Percentiles rank a stretch among this genome's conserved stretches.
These are phyloP conservation scores for Leptinotarsa haldemani DNA, from an alignment of 2,888 invertebrate genomes.

Conservation along the genomic window DNA sequence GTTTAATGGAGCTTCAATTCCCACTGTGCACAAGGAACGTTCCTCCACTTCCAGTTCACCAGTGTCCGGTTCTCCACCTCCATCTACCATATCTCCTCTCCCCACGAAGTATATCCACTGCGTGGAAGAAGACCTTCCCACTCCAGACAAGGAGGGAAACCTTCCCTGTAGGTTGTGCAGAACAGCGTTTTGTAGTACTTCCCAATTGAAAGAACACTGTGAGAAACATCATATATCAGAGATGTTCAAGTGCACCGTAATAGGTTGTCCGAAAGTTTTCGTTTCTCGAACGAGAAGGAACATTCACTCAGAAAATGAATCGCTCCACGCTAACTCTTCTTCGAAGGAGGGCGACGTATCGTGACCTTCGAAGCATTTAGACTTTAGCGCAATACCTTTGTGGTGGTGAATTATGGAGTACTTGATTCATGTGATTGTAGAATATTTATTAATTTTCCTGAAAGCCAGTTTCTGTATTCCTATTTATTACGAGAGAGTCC, in stretches of 20 bases:
- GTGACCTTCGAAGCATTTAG: slow-evolving; percentile 63
- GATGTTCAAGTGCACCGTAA: slow-evolving; percentile 80
- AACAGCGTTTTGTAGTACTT: slow-evolving; percentile 72
- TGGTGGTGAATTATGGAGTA: slow-evolving; percentile 63
- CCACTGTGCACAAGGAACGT: slow-evolving; percentile 60
- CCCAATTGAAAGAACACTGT: slow-evolving; percentile 78
- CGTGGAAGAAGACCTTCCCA: slow-evolving; percentile 76
- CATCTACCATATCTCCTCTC: slow-evolving; percentile 61
- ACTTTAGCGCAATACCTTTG: slow-evolving; percentile 62
- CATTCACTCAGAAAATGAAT: slow-evolving; percentile 78
- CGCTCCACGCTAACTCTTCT: slow-evolving; percentile 66
- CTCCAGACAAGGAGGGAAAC: slow-evolving; percentile 74
- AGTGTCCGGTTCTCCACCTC: slow-evolving; percentile 67
- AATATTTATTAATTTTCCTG: slow-evolving; percentile 55
- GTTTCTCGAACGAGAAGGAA: slow-evolving; percentile 83
- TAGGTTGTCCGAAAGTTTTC: slow-evolving; percentile 82
- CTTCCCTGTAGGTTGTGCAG: slow-evolving; percentile 79
- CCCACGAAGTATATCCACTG: slow-evolving; percentile 68
- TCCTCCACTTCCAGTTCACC: slow-evolving; percentile 70
- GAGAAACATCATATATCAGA: slow-evolving; percentile 76
- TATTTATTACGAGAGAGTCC: slow-evolving; percentile 44
- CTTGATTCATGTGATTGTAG: slow-evolving; percentile 64
- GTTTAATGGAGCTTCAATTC: slow-evolving; percentile 63
- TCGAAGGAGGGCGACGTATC: slow-evolving; percentile 52
- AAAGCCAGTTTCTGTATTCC: slow-evolving; percentile 59